Evolutionary conservation across 2,113 vertebrate species (phyloP).

Genomic region (Marmota flaviventris): DNA sequence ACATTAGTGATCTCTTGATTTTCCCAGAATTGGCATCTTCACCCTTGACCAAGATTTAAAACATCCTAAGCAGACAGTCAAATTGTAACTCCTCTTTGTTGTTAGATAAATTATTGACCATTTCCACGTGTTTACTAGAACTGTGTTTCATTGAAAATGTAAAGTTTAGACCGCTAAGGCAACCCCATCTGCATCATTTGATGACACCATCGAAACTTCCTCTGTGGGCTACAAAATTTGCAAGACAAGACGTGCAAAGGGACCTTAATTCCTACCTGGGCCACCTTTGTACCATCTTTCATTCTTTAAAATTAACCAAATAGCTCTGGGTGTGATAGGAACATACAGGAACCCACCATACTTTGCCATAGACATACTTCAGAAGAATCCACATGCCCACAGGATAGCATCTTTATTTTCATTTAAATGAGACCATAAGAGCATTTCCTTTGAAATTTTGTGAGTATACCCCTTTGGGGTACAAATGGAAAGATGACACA

Average conservation of each 20-base stretch:
- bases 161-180: conserved; percentile 80
- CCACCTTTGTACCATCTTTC: conserved; percentile 79
- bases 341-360: background rate
- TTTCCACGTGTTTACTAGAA: conserved; percentile 68
- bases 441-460: background rate
- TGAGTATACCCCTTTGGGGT: background rate
- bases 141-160: conserved; percentile 72
- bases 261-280: conserved; percentile 80
- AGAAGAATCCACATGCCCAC: background rate
- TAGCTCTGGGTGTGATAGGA: background rate
- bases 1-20: background rate
- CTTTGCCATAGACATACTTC: background rate
- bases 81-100: conserved; percentile 68
- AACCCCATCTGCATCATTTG: conserved; percentile 81
- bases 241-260: conserved; percentile 80
- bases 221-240: conserved; percentile 73
- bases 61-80: conserved; percentile 71
- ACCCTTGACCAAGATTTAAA: conserved; percentile 65
- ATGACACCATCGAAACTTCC: conserved; percentile 79
- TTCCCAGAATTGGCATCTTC: conserved; percentile 61
- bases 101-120: conserved; percentile 75
- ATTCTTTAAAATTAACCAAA: conserved; percentile 72
- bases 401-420: background rate
- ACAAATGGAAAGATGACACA: background rate
- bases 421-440: conserved; percentile 48